Conservation (phyloP, 2,797 vertebrate species). For the Tenualosa thibaudeaui region DNA sequence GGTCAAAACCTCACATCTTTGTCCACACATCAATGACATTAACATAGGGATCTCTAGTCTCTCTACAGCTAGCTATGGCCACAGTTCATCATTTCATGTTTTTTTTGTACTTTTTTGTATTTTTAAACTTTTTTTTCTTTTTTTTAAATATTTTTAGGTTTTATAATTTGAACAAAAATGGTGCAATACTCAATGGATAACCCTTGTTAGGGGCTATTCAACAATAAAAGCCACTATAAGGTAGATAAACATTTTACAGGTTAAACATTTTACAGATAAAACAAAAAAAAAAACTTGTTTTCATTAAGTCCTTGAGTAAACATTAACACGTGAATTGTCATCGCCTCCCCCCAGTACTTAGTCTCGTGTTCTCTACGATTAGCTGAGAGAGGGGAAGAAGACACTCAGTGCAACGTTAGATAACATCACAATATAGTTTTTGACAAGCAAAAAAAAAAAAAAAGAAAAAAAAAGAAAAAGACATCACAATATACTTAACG, state of each 20-base stretch:
- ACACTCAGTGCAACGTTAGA: constrained; percentile 98
- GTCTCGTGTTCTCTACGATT: constrained; percentile 72
- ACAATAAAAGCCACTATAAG: constrained; percentile 95
- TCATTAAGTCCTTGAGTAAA: constrained; percentile 98
- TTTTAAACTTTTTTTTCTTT: constrained; percentile 54
- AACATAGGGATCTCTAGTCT: constrained; percentile 77
- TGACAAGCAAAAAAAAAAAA: constrained; percentile 73
- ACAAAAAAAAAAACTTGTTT: constrained; percentile 76
- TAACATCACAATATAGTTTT: constrained; percentile 78
- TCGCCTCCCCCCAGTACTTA: constrained; percentile 76
- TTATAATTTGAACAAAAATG: constrained; percentile 78
- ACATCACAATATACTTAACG: constrained; percentile 75
- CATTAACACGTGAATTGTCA: constrained; percentile 96
- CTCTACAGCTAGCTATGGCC: constrained; percentile 88
- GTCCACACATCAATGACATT: constrained; percentile 62
- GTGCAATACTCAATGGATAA: constrained; percentile 91
- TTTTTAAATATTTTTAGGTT: constrained; percentile 66
- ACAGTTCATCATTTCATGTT: constrained; percentile 77
- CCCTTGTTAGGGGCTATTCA: constrained; percentile 87
- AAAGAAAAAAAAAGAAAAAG: constrained; percentile 57
- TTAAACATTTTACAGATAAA: constrained; percentile 57
- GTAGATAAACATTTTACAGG: constrained; percentile 93
- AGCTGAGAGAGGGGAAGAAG: constrained; percentile 86
- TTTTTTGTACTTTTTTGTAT: constrained; percentile 59
- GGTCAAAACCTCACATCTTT: constrained; percentile 67